These are phyloP conservation scores for Montifringilla adamsi DNA, from an alignment of 2,113 vertebrate species.

Conservation along the genomic window DNA sequence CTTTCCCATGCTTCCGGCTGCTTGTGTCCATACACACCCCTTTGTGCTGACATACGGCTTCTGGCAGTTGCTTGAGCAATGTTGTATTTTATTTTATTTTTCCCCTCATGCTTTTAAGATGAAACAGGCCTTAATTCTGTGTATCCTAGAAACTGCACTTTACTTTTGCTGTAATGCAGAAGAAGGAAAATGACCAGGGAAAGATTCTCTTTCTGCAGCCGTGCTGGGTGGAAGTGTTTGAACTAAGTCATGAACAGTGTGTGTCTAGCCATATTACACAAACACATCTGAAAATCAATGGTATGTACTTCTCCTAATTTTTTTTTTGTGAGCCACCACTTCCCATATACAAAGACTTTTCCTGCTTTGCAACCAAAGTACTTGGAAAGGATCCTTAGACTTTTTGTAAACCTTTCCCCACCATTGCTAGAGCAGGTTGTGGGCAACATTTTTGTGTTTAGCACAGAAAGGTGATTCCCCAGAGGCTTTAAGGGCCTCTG, in stretches of 20 bases:
- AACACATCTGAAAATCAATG: background rate
- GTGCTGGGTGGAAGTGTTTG: background rate
- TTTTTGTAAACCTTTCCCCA: background rate
- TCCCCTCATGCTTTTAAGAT: background rate
- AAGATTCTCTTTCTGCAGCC: background rate
- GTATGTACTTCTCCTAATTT: background rate
- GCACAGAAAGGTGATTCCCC: background rate
- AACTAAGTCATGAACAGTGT: background rate
- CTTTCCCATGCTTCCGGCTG: background rate
- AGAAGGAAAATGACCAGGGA: background rate
- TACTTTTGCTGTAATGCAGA: background rate
- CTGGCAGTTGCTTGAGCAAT: background rate
- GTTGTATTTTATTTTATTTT: background rate
- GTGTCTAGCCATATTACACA: background rate
- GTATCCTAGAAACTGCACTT: background rate
- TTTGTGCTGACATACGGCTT: background rate
- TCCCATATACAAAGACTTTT: background rate
- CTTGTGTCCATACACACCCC: background rate
- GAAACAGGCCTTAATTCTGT: background rate
- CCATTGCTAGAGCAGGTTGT: background rate
- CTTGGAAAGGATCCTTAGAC: background rate
- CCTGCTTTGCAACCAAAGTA: background rate
- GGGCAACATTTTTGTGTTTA: background rate
- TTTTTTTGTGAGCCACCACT: background rate
- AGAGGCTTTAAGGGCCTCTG: background rate